A percentile compares a stretch with the other conserved stretches of the same genome.
These are phyloP conservation scores for Apostichopus japonicus DNA, from an alignment of 35 echinoderm and acorn worm genomes.

Conservation along the genomic window DNA sequence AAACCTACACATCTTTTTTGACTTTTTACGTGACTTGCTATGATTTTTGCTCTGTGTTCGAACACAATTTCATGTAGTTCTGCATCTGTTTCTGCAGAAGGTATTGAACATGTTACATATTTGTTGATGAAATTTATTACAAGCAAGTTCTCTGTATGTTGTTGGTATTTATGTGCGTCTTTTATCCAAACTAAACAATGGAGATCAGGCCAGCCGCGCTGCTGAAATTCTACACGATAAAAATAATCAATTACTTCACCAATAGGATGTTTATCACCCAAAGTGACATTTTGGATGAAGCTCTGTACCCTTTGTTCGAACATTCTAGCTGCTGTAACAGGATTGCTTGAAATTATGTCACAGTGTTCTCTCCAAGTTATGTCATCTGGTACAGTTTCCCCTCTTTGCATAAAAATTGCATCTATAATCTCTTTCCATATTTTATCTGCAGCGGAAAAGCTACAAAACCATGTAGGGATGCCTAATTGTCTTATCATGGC, in stretches of 20 bases:
- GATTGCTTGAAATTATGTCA: conserved; percentile 57
- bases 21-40: conserved; percentile 60
- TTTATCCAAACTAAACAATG: conserved; percentile 52
- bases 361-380: conserved; percentile 68
- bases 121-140: conserved; percentile 67
- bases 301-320: conserved; percentile 52
- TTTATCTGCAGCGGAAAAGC: conserved; percentile 35
- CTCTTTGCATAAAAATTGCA: not conserved
- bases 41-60: conserved; percentile 68
- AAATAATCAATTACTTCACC: conserved; percentile 63
- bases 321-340: conserved; percentile 70
- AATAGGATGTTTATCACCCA: conserved; percentile 63
- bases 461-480: conserved; percentile 25
- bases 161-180: not conserved
- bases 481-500: conserved; percentile 51
- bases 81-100: conserved; percentile 40
- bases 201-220: conserved; percentile 54
- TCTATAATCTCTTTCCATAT: not conserved
- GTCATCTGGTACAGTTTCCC: conserved; percentile 7
- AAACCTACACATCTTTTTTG: conserved; percentile 70
- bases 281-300: conserved; percentile 68
- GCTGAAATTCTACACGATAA: conserved; percentile 69
- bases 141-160: conserved; percentile 19
- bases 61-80: conserved; percentile 74
- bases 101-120: conserved; percentile 62